Percentiles rank a stretch among this genome's conserved stretches.
Evolutionary conservation across 2,888 invertebrate genomes (phyloP).

Genomic region (Elegia similella): DNA sequence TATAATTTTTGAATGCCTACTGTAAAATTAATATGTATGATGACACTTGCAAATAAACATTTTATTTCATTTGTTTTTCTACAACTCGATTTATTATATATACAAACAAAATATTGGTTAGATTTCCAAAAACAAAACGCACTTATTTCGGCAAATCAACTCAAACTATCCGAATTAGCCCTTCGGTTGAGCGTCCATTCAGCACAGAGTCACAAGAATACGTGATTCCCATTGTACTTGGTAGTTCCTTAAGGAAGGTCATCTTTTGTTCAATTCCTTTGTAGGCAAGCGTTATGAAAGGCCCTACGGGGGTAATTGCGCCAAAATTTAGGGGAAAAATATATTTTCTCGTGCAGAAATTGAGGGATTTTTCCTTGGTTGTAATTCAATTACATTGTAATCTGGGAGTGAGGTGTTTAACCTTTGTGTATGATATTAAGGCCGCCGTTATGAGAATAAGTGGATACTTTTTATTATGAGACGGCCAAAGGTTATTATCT

Average conservation of each 20-base stretch:
- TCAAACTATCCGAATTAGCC: background rate
- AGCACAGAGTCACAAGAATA: background rate
- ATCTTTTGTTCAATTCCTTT: constrained; percentile 17
- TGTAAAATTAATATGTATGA: too few relatives aligned
- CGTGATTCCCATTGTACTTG: constrained; percentile 5
- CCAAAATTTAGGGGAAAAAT: constrained; percentile 13
- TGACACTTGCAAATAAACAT: too few relatives aligned
- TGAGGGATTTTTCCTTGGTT: constrained; percentile 10
- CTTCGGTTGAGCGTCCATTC: background rate
- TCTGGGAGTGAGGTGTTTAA: constrained; percentile 5
- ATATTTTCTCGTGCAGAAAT: constrained; percentile 11
- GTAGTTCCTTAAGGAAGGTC: constrained; percentile 10
- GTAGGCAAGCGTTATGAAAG: constrained; percentile 10
- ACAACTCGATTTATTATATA: too few relatives aligned
- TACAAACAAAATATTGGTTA: too few relatives aligned
- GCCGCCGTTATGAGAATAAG: background rate
- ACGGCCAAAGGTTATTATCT: background rate
- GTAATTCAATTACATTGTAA: constrained; percentile 14
- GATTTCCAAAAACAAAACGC: background rate
- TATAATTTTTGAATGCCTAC: too few relatives aligned
- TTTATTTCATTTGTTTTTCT: too few relatives aligned
- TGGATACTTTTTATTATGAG: background rate
- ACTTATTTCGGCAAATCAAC: background rate
- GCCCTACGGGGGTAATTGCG: constrained; percentile 9
- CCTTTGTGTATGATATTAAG: constrained; percentile 7